Evolutionary conservation across 2,113 vertebrate species (phyloP).

Genomic region (Phyllostomus discolor): DNA sequence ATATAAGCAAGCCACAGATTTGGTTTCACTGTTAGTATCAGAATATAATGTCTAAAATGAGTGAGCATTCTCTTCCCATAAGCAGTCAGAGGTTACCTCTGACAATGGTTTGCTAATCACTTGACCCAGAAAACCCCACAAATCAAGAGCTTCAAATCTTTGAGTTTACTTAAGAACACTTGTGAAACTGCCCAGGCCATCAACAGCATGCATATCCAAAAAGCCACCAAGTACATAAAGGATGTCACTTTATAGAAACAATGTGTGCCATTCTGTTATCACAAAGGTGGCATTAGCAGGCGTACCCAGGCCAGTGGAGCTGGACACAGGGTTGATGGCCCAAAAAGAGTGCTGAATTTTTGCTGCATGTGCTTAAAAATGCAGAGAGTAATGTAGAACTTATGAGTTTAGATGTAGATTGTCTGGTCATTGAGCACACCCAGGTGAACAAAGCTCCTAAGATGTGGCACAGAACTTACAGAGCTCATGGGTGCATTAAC

Average conservation of each 20-base stretch:
- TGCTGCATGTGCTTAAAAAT: not conserved
- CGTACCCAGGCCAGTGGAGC: not conserved
- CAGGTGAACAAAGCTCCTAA: not conserved
- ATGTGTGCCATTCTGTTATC: not conserved
- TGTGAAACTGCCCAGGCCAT: not conserved
- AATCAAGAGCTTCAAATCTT: not conserved
- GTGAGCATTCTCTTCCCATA: not conserved
- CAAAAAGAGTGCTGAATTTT: not conserved
- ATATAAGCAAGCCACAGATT: not conserved
- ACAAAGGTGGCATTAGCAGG: not conserved
- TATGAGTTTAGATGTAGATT: not conserved
- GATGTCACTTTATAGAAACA: not conserved
- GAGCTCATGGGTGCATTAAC: not conserved
- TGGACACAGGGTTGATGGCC: not conserved
- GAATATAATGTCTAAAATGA: not conserved
- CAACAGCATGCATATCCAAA: not conserved
- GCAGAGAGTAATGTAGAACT: not conserved
- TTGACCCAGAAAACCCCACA: not conserved
- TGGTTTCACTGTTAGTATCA: not conserved
- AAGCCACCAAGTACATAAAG: not conserved
- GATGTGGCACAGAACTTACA: not conserved
- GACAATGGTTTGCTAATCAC: not conserved
- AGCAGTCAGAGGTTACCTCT: not conserved
- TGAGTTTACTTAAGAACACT: not conserved
- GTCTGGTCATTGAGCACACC: not conserved